Evolutionary conservation across 53 echinoderm and acorn worm species (phyloP).

Genomic region (Temnopleurus reevesii): DNA sequence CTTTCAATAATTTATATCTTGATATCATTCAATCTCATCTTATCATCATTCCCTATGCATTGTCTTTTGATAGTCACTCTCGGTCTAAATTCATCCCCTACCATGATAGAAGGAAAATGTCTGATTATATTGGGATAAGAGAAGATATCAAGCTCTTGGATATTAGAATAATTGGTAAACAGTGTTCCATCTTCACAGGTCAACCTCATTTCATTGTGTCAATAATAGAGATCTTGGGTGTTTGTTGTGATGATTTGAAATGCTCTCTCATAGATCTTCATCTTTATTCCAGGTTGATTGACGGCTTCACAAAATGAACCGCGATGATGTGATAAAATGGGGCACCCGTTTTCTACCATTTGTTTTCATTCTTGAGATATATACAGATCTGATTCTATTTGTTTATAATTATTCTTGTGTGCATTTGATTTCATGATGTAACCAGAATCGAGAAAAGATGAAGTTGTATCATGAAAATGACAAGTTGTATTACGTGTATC

Average conservation of each 20-base stretch:
- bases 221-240: slow-evolving; percentile 33
- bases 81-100: neutral
- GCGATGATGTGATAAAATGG: neutral
- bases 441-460: neutral
- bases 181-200: slow-evolving; percentile 23
- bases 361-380: neutral
- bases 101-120: neutral
- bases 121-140: slow-evolving; percentile 12
- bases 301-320: neutral
- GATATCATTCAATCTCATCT: no score
- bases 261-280: slow-evolving; percentile 4
- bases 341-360: neutral
- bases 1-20: no score
- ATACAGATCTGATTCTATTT: neutral
- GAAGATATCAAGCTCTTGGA: slow-evolving; percentile 6
- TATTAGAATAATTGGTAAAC: slow-evolving; percentile 55
- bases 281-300: slow-evolving; percentile 24
- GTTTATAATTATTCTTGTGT: slow-evolving; percentile 13
- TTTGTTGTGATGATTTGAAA: slow-evolving; percentile 41
- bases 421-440: neutral
- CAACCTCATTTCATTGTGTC: slow-evolving; percentile 43
- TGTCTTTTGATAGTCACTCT: neutral
- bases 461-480: no score
- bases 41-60: no score
- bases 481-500: no score